A percentile compares a stretch with the other conserved stretches of the same genome.
These are phyloP conservation scores for zebrafish (Danio rerio) DNA, from an alignment of 2,113 vertebrate species.

Conservation along the genomic window GRCz12tu NC_133188.1:632001-632500, in stretches of 20 bases:
- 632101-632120: background rate
- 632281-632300: background rate
- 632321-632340: background rate
- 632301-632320: background rate
- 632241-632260: background rate
- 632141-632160: background rate
- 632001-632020: no score
- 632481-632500: background rate
- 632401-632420: background rate
- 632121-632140: background rate
- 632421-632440: background rate
- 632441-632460: background rate
- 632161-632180: conserved; percentile 1
- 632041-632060: background rate
- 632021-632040: background rate
- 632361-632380: background rate
- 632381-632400: no score
- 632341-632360: background rate
- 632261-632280: background rate
- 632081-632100: background rate
- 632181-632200: background rate
- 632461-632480: background rate
- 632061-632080: background rate
- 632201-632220: no score
- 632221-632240: no score